These are phyloP conservation scores for Dasysyrphus albostriatus DNA, from an alignment of 2,888 invertebrate species.

Conservation along the genomic window DNA sequence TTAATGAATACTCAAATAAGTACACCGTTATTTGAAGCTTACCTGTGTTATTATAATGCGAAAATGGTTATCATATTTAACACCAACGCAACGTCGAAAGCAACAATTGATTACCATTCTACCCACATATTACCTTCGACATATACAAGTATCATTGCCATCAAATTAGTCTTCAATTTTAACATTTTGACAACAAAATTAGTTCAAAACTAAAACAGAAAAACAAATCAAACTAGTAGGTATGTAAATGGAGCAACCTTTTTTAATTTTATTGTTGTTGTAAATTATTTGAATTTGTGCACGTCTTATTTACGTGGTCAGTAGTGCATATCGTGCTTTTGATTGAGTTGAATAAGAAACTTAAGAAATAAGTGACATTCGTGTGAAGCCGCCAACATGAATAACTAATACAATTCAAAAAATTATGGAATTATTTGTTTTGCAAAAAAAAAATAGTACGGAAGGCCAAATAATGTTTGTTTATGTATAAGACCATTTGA, in stretches of 20 bases:
- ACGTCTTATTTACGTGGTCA: constrained; percentile 65
- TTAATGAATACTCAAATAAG: too few relatives aligned
- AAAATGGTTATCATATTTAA: too few relatives aligned
- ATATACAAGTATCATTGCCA: not conserved
- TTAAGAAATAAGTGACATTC: constrained; percentile 30
- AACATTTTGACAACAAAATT: constrained; percentile 19
- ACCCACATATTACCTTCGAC: not conserved
- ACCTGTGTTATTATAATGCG: too few relatives aligned
- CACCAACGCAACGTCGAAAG: not conserved
- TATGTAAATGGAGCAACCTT: constrained; percentile 53
- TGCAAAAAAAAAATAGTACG: constrained; percentile 46
- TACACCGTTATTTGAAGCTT: too few relatives aligned
- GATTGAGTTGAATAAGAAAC: constrained; percentile 49
- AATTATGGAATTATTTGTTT: constrained; percentile 65
- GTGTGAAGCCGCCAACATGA: constrained; percentile 64
- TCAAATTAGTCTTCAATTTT: constrained; percentile 6
- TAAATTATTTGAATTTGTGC: constrained; percentile 55
- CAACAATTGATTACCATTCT: constrained; percentile 38
- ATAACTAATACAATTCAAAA: constrained; percentile 60
- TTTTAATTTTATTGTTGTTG: not conserved
- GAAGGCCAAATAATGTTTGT: constrained; percentile 52
- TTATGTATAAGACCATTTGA: not conserved
- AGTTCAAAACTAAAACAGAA: not conserved
- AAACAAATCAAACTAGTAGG: constrained; percentile 14
- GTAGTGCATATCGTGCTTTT: constrained; percentile 53